phyloP scores from a whole-genome alignment of 2,113 vertebrate genomes.

The Taxidea taxus region DNA sequence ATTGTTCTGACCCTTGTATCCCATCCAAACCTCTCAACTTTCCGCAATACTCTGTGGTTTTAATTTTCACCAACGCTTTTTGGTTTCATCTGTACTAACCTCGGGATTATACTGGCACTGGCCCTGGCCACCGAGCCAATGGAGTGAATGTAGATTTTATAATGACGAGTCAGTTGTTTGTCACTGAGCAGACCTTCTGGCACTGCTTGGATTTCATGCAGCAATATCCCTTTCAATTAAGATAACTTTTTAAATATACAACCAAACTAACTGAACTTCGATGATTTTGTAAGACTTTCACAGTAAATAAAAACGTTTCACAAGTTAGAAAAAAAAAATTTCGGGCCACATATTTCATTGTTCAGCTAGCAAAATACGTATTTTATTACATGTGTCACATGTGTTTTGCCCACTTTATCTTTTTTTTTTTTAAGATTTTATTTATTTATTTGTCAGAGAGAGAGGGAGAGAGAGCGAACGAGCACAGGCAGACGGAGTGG shows the following conservation, averaged over 20 bases:
- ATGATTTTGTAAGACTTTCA: constrained; percentile 29
- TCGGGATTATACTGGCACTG: not conserved
- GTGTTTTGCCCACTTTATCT: not conserved
- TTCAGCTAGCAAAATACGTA: not conserved
- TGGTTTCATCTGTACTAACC: not conserved
- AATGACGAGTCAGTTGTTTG: not conserved
- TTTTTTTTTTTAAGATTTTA: too few relatives aligned
- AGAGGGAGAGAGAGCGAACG: too few relatives aligned
- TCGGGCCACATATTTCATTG: not conserved
- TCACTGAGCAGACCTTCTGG: not conserved
- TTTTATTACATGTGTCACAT: not conserved
- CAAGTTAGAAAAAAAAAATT: not conserved
- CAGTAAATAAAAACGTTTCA: not conserved
- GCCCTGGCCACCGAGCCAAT: not conserved
- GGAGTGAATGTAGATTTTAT: not conserved
- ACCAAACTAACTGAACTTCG: not conserved
- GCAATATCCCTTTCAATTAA: constrained; percentile 25
- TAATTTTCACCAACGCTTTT: constrained; percentile 20
- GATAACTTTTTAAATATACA: constrained; percentile 7
- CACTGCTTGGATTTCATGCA: not conserved
- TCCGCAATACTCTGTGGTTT: not conserved
- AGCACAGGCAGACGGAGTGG: too few relatives aligned
- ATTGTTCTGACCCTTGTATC: not conserved
- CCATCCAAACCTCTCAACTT: not conserved
- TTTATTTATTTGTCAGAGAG: too few relatives aligned